phyloP scores from a whole-genome alignment of 1,140 invertebrate genomes.

The Drosophila chauvacae region DNA sequence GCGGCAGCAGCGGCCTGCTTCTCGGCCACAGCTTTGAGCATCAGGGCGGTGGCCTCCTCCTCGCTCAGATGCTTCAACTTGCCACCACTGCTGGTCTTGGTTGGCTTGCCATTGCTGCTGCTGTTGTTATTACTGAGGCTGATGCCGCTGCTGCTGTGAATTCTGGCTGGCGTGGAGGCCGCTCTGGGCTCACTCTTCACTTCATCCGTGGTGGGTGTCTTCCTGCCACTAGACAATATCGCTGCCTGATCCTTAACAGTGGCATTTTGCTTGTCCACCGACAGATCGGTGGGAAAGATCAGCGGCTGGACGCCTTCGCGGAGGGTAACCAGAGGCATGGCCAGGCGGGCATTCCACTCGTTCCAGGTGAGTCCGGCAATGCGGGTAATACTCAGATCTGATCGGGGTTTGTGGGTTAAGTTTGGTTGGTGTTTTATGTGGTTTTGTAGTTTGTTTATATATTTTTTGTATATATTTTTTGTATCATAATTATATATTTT shows the following conservation, averaged over 20 bases:
- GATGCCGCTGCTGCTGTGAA: constrained; percentile 49
- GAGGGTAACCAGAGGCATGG: constrained; percentile 86
- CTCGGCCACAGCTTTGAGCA: constrained; percentile 76
- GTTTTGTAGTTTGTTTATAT: constrained; percentile 38
- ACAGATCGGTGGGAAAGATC: constrained; percentile 82
- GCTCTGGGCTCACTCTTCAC: constrained; percentile 59
- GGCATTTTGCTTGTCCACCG: constrained; percentile 63
- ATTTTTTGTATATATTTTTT: neutral
- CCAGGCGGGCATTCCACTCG: constrained; percentile 87
- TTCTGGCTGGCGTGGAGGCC: constrained; percentile 55
- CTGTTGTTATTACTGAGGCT: constrained; percentile 41
- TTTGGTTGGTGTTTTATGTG: constrained; percentile 18
- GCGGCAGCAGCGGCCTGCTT: constrained; percentile 63
- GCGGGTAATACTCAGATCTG: constrained; percentile 89
- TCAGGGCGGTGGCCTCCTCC: constrained; percentile 76
- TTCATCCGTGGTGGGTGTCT: constrained; percentile 47
- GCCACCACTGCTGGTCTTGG: constrained; percentile 46
- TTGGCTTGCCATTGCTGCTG: constrained; percentile 28
- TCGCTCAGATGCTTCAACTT: constrained; percentile 73
- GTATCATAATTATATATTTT: neutral
- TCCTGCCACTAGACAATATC: constrained; percentile 37
- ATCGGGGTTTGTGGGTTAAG: neutral
- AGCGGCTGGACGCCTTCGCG: constrained; percentile 83
- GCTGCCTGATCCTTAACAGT: constrained; percentile 32
- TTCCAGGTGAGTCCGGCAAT: constrained; percentile 89